Base-by-base conservation (phyloP, 2,888 invertebrate genomes). In the Trichogramma dendrolimi region DNA sequence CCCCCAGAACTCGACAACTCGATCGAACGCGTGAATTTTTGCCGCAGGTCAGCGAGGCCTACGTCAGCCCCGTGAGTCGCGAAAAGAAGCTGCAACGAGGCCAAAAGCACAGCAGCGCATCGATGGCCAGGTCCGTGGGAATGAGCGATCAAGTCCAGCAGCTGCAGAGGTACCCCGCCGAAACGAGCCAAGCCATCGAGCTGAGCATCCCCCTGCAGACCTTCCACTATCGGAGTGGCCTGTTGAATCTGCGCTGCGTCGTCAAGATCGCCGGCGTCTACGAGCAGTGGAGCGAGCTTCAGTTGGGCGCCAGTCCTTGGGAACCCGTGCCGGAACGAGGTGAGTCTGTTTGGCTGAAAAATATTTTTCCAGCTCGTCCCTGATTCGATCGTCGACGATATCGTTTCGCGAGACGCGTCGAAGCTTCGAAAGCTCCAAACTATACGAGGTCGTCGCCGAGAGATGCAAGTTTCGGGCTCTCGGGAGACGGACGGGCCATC, bases 251-350 rank as follows among this genome's bases (percentile, higher is more conserved):
- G 50, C 85, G 87, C 58, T 92, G 91, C 75, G 84, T 85, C 53
- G 89, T 90, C 11, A 83, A 86, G 70, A 84, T 91, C 68, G 85
- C 85, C 60, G 84, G 86, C 48, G 82, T 90, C 63, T 91, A 90
- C 81, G 84, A 85, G 69, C 84, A 84, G 76, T 84, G 85, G 61
- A 86, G 87, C 58, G 88, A 86, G 72, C 80, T 87, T 68, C 87
- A 88, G 75, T 84, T 90, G 73, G 86, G 87, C 64, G 85, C 87
- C 62, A 86, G 87, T 62, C 86, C 87, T 54, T 85, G 87, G 60
- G 90, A 91, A 80, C 91, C 91, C 5, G 84, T 89, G 71, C 91
- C 91, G 27, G 90, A 90, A 77, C 85, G 90, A 83, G 90, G 91
- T 90, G 77, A 82, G 83, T 75, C 62, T 11, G 14, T 14, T 14